phyloP scores from a whole-genome alignment of 2,888 invertebrate species.

The Thymelicus acteon region DNA sequence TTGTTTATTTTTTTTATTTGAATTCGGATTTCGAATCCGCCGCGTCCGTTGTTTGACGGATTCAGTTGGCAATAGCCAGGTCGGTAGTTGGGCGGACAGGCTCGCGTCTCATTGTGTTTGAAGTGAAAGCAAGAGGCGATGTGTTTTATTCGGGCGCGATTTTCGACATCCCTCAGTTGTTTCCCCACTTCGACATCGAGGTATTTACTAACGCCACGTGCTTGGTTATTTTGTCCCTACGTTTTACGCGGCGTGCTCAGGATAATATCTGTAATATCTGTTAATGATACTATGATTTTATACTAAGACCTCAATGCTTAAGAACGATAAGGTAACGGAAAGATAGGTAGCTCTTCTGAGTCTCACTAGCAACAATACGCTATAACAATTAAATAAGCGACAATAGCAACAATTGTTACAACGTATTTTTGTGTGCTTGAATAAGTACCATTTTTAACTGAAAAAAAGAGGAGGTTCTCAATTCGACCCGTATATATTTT shows the following conservation, averaged over 20 bases:
- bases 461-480: too few species aligned
- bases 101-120: constrained; percentile 75
- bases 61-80: constrained; percentile 63
- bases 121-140: constrained; percentile 79
- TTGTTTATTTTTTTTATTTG: constrained; percentile 39
- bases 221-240: constrained; percentile 43
- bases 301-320: too few species aligned
- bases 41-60: constrained; percentile 68
- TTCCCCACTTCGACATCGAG: constrained; percentile 61
- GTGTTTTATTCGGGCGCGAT: constrained; percentile 77
- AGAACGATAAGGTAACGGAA: too few species aligned
- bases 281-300: too few species aligned
- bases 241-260: constrained; percentile 31
- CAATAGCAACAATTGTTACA: too few species aligned
- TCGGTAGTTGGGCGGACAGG: constrained; percentile 58
- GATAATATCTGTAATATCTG: constrained; percentile 30
- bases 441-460: too few species aligned
- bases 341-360: too few species aligned
- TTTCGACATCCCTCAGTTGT: constrained; percentile 77
- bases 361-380: too few species aligned
- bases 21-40: constrained; percentile 49
- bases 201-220: constrained; percentile 58
- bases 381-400: too few species aligned
- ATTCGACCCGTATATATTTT: too few species aligned
- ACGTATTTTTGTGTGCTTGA: too few species aligned